Evolutionary conservation across 2,797 vertebrate species (phyloP).

Genomic region (Saxicola maurus): DNA sequence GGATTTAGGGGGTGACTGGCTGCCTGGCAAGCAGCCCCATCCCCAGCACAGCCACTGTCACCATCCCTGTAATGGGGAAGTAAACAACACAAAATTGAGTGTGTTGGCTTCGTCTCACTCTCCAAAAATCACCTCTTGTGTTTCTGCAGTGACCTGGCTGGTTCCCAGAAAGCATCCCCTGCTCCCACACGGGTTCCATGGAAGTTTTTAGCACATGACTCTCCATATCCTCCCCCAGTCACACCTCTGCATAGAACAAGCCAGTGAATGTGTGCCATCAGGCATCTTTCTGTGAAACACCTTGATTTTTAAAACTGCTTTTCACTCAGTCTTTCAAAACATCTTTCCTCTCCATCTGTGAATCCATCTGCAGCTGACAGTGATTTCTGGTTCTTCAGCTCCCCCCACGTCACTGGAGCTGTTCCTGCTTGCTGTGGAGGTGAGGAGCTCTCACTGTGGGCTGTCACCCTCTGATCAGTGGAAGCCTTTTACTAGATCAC

Average conservation of each 20-base stretch:
- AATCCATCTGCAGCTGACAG: background rate
- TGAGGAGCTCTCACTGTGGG: background rate
- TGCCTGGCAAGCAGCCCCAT: background rate
- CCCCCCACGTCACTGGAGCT: background rate
- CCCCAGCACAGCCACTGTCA: background rate
- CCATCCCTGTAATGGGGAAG: background rate
- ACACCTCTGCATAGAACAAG: background rate
- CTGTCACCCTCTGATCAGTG: background rate
- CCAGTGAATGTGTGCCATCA: background rate
- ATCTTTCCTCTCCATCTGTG: background rate
- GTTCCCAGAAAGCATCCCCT: background rate
- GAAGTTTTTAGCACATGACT: background rate
- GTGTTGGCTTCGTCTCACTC: fast-evolving
- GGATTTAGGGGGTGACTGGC: background rate
- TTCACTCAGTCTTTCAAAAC: background rate
- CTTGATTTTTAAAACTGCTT: background rate
- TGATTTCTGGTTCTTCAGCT: background rate
- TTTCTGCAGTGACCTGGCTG: background rate
- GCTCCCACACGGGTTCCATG: background rate
- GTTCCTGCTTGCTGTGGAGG: background rate
- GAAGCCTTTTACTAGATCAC: background rate
- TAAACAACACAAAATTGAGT: background rate
- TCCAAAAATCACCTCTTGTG: fast-evolving
- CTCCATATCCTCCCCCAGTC: background rate
- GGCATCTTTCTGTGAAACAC: background rate